Evolutionary conservation across 2,888 invertebrate genomes (phyloP).

Genomic region (Bruchidius siliquastri): DNA sequence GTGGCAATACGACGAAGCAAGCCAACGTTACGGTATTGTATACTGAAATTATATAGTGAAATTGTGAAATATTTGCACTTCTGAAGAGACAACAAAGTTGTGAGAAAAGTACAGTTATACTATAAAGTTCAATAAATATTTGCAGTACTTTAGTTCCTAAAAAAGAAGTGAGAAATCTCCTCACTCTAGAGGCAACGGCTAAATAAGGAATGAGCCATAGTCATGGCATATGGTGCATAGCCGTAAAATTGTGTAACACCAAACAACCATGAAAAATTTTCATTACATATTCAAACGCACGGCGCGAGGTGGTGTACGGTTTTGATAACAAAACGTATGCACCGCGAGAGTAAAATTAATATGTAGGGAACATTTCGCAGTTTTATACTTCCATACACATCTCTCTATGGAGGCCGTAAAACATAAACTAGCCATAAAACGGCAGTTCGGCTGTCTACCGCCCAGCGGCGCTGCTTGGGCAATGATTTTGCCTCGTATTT

Average conservation of each 20-base stretch:
- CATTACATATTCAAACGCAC: conserved; percentile 18
- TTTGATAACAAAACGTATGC: conserved; percentile 36
- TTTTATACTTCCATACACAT: conserved; percentile 40
- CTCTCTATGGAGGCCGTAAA: conserved; percentile 40
- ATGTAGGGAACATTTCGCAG: conserved; percentile 40
- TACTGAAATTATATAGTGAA: too few species aligned
- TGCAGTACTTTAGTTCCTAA: too few species aligned
- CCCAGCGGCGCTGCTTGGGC: conserved; percentile 20
- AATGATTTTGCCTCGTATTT: conserved; percentile 24
- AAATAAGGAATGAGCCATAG: not conserved
- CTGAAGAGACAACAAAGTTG: too few species aligned
- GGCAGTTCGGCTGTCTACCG: conserved; percentile 1
- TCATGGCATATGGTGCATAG: not conserved
- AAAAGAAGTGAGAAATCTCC: too few species aligned
- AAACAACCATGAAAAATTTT: conserved; percentile 25
- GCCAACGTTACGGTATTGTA: too few species aligned
- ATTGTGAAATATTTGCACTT: too few species aligned
- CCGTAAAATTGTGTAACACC: not conserved
- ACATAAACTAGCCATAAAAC: conserved; percentile 42
- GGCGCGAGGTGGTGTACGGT: conserved; percentile 12
- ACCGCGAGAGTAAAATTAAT: conserved; percentile 36
- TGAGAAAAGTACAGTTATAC: too few species aligned
- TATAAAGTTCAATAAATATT: too few species aligned
- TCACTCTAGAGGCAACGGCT: not conserved
- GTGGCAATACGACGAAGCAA: too few species aligned